phyloP scores from a whole-genome alignment of 1,140 invertebrate genomes.

The Acromyrmex charruanus region DNA sequence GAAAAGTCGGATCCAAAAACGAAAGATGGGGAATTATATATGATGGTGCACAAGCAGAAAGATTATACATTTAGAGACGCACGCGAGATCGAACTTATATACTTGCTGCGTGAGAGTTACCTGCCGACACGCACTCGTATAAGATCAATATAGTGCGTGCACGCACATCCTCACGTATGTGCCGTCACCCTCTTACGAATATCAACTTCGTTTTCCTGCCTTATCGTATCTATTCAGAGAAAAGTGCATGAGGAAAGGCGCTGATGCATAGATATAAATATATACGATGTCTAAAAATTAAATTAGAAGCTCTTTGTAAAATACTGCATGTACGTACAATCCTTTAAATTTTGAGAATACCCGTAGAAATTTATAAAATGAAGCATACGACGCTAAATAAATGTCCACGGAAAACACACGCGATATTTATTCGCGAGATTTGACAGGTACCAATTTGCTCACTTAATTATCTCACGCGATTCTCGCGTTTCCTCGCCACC shows the following conservation, averaged over 20 bases:
- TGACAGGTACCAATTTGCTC: conserved; percentile 9
- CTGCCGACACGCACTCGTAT: conserved; percentile 77
- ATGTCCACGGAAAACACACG: neutral
- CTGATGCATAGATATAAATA: conserved; percentile 36
- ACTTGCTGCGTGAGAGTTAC: conserved; percentile 67
- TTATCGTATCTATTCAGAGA: conserved; percentile 68
- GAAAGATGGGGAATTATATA: conserved; percentile 45
- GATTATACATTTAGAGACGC: conserved; percentile 51
- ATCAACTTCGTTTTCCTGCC: conserved; percentile 67
- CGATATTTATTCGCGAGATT: conserved; percentile 16
- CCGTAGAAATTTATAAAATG: neutral
- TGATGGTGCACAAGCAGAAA: conserved; percentile 7
- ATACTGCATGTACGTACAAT: neutral
- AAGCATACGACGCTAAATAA: neutral
- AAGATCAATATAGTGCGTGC: conserved; percentile 82
- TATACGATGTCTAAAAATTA: conserved; percentile 35
- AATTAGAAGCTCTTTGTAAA: neutral
- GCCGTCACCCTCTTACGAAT: conserved; percentile 59
- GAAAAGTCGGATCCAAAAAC: conserved; percentile 5
- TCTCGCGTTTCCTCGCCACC: conserved; percentile 35
- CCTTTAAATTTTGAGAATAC: neutral
- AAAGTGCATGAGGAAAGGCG: conserved; percentile 58
- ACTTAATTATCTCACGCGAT: conserved; percentile 38
- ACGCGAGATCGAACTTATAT: conserved; percentile 47
- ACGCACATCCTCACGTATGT: conserved; percentile 76